Evolutionary conservation across 1,140 invertebrate genomes (phyloP).

Genomic region (Drosophila pectinifera): DNA sequence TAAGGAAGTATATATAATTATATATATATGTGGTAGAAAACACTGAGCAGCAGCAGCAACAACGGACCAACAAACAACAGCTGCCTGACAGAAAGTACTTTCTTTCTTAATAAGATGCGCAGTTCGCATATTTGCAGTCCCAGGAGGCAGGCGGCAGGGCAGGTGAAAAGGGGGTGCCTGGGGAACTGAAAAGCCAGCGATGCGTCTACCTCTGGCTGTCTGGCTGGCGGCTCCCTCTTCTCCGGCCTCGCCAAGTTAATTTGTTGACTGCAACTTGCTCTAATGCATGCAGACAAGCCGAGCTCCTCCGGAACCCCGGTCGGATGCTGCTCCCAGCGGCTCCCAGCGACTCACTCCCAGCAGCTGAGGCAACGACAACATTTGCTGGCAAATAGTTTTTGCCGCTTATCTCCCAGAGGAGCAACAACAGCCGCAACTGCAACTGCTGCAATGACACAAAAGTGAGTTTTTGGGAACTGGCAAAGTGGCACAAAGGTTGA

Average conservation of each 20-base stretch:
- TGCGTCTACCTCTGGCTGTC: slow-evolving; percentile 40
- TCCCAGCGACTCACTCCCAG: slow-evolving; percentile 10
- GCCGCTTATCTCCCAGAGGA: slow-evolving; percentile 55
- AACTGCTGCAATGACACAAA: slow-evolving; percentile 72
- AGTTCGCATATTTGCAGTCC: slow-evolving; percentile 62
- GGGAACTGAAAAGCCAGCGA: slow-evolving; percentile 29
- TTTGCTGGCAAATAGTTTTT: slow-evolving; percentile 69
- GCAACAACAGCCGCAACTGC: slow-evolving; percentile 24
- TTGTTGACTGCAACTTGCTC: slow-evolving; percentile 80
- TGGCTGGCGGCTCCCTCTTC: slow-evolving; percentile 16
- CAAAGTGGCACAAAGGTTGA: slow-evolving; percentile 82
- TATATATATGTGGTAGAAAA: slow-evolving; percentile 40
- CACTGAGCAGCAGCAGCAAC: slow-evolving; percentile 30
- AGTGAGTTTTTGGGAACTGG: slow-evolving; percentile 80
- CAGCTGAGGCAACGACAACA: slow-evolving; percentile 66
- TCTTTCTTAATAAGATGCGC: slow-evolving; percentile 83
- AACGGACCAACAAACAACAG: slow-evolving; percentile 42
- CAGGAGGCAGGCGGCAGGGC: not conserved
- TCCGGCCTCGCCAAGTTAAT: slow-evolving; percentile 65
- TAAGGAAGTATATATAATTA: slow-evolving; percentile 20
- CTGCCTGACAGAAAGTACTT: slow-evolving; percentile 80
- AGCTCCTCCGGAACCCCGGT: slow-evolving; percentile 8
- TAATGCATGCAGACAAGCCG: slow-evolving; percentile 72
- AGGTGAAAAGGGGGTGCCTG: slow-evolving; percentile 4
- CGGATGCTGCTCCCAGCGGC: slow-evolving; percentile 12